Percentiles rank a stretch among this genome's conserved stretches.
These are phyloP conservation scores for Nyctalus aviator DNA, from an alignment of 2,797 vertebrate genomes.

Conservation along the genomic window DNA sequence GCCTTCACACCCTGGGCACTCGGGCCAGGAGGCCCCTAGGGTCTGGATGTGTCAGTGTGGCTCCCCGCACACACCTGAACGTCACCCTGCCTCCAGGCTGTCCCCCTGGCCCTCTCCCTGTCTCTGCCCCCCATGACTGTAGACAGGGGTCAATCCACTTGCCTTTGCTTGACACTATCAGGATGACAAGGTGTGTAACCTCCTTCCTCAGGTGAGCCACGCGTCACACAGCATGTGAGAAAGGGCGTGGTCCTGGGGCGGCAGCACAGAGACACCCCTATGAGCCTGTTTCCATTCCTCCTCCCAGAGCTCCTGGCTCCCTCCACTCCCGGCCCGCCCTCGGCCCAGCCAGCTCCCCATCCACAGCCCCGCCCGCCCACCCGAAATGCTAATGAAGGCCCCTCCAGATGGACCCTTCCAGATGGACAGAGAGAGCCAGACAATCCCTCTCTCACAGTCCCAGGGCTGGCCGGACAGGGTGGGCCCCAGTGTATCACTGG, in stretches of 20 bases:
- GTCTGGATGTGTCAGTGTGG: accelerated
- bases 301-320: background rate
- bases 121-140: background rate
- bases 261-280: background rate
- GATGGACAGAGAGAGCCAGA: background rate
- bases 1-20: background rate
- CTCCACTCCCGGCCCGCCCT: background rate
- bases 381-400: background rate
- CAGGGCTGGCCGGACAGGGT: slow-evolving; percentile 50
- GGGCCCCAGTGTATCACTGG: background rate
- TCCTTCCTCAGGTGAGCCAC: background rate
- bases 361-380: slow-evolving; percentile 52
- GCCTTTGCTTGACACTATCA: background rate
- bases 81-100: background rate
- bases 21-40: background rate
- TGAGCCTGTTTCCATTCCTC: background rate
- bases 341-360: background rate
- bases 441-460: background rate
- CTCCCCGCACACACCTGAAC: background rate
- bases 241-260: background rate
- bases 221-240: accelerated
- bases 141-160: background rate
- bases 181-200: accelerated
- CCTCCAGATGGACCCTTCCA: slow-evolving; percentile 47
- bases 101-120: background rate